Percentiles rank a stretch among this genome's conserved stretches.
Evolutionary conservation across 2,113 vertebrate species (phyloP).

Genomic region (Pantherophis guttatus): DNA sequence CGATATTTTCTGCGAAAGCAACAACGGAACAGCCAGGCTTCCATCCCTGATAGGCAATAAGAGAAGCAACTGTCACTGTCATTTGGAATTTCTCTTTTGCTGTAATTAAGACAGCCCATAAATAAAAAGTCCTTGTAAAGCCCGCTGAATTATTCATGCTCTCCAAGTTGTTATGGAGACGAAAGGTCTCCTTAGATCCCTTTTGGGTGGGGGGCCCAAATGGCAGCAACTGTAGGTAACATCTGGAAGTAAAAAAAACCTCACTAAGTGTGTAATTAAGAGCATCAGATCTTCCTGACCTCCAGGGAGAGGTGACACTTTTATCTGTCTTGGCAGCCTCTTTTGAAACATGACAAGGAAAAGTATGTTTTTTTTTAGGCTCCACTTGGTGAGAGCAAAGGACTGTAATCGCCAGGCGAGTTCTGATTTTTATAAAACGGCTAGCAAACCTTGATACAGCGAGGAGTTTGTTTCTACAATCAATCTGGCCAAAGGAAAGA

Average conservation of each 20-base stretch:
- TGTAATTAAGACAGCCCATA: conserved; percentile 12
- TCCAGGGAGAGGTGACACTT: background rate
- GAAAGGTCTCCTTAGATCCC: background rate
- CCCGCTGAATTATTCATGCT: conserved; percentile 22
- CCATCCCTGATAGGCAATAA: background rate
- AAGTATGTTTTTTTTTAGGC: background rate
- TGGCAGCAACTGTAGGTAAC: background rate
- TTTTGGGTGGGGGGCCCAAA: background rate
- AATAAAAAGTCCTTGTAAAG: conserved; percentile 21
- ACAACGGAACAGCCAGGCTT: background rate
- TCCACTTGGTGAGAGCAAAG: background rate
- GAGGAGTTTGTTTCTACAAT: background rate
- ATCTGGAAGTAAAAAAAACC: background rate
- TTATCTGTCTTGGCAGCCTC: conserved; percentile 1
- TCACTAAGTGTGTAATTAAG: conserved; percentile 21
- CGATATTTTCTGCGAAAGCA: background rate
- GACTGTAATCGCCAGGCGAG: background rate
- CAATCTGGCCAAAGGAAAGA: background rate
- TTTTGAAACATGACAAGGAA: background rate
- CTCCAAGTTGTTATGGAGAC: conserved; percentile 12
- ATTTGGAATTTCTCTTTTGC: background rate
- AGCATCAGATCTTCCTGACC: background rate
- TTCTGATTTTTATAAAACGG: background rate
- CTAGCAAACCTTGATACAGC: background rate
- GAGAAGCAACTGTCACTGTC: background rate